Base-by-base conservation (phyloP, 2,888 invertebrate genomes). In the Halictus quadricinctus region DNA sequence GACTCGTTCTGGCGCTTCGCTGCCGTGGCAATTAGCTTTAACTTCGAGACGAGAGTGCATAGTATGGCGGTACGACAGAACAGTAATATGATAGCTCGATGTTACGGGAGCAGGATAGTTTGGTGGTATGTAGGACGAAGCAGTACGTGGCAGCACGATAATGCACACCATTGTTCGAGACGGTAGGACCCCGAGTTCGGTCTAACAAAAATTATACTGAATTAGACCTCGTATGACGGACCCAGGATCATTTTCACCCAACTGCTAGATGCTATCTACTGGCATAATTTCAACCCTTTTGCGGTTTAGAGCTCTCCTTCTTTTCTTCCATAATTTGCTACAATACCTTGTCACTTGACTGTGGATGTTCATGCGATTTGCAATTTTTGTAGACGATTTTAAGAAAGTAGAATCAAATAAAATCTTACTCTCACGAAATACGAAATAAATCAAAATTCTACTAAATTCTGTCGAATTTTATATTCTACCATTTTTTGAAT, bases 1-100 rank as follows among this genome's bases (percentile, higher is more conserved):
- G 29, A 72, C 46, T 46, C 48, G 29, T 72, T 48, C 72, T 72
- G 72, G 72, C 72, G 72, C 29, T 25, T 48, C 72, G 18, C 72
- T 72, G 48, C 46, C 18, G 29, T 48, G n/a, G 72, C 72, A 72
- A 72, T 72, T 72, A 72, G 72, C 48, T 72, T 72, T 29, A 25
- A 48, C 25, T 25, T 48, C 46, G 46, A 18, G 48, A 50, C 18
- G 48, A 29, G 8, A 25, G 43, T 25, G 41, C n/a, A 75, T 60
- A 46, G 25, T 41, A n/a, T 58, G 58, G 60, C 43, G 29, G 58
- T 64, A 29, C 60, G 25, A 75, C 25, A 29, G 75, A 41, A 25
- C 41, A 41, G 43, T 74, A 74, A 43, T 58, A 75, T 18, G 41
- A 25, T 29, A 75, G 41, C 58, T 43, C 18, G 43, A 75, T 18